Evolutionary conservation across 2,113 vertebrate species (phyloP), one percentile per base, ranked within the genome.

Genomic region (Melanerpes formicivorus): DNA sequence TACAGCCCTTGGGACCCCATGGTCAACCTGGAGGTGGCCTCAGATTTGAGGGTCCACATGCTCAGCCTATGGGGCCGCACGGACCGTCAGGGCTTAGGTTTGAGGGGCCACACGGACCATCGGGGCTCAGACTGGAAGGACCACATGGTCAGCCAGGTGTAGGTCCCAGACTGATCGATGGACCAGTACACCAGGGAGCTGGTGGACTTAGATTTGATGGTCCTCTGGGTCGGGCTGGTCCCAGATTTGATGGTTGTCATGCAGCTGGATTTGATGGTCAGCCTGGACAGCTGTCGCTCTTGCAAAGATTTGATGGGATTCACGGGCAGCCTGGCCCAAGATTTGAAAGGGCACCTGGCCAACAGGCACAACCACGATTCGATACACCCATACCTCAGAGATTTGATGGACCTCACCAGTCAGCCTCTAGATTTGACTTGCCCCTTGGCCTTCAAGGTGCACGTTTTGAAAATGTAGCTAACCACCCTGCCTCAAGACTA

Each of bases 171-270:
- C 97, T 96, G 77, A 86, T 98, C 85, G 98, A 98, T 54, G 97
- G 97, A 23, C 98, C 97, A 6, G 95, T 98, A 66, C 98, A 98
- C 92, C 98, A 98, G 59, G 96, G 98, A 50, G 97, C 97, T 23
- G 98, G 98, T 59, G 97, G 98, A 40, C 97, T 97, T 91, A 95
- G 98, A 44, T 99, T 98, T 97, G 98, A 99, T 56, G 98, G 97
- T 37, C 97, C 98, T 94, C 81, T 98, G 72, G 97, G 96, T 94
- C 98, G 91, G 69, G 98, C 96, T 18, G 98, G 96, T 97, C 98
- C 94, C 0, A 97, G 98, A 89, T 98, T 98, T 82, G 98, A 98
- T 93, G 96, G 97, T 40, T 97, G 97, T 86, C 98, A 98, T 5
- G 95, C 95, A 77, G 95, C 97, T 88, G 97, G 97, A 84, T 98